These are phyloP conservation scores for Rhodeus uyekii DNA, from an alignment of 2,797 vertebrate species.

Conservation along the genomic window DNA sequence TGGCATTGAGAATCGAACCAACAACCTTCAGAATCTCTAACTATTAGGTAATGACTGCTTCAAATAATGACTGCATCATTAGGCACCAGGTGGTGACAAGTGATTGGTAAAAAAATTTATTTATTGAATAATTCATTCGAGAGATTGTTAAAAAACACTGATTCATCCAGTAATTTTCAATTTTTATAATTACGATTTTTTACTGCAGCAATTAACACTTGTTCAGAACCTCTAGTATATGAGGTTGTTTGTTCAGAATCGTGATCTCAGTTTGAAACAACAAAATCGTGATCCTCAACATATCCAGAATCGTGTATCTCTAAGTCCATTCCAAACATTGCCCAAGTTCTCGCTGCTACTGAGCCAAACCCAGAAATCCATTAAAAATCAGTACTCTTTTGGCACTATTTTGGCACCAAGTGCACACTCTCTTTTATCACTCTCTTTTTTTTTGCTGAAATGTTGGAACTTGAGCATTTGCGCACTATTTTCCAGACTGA, in stretches of 20 bases:
- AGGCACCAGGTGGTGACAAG: neutral
- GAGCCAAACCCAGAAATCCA: neutral
- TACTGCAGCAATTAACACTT: neutral
- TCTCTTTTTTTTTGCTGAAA: neutral
- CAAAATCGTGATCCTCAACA: neutral
- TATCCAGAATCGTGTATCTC: neutral
- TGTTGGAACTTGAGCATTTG: slow-evolving; percentile 44
- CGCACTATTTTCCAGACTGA: slow-evolving; percentile 55
- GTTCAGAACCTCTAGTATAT: neutral
- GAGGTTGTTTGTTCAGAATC: neutral
- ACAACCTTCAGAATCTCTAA: too few relatives aligned
- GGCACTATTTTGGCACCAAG: neutral
- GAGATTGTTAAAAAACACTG: too few relatives aligned
- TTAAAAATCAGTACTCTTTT: too few relatives aligned
- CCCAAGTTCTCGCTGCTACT: neutral
- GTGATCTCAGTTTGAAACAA: neutral
- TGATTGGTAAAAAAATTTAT: neutral
- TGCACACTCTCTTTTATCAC: neutral
- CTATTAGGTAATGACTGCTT: too few relatives aligned
- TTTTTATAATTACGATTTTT: too few relatives aligned
- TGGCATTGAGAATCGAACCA: too few relatives aligned
- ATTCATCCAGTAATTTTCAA: too few relatives aligned
- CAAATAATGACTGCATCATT: too few relatives aligned
- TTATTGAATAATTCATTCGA: neutral
- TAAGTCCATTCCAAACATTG: neutral